Evolutionary conservation across 2,888 invertebrate species (phyloP), one percentile per base, ranked within the genome.

Genomic region (Zhuqinia jingwanae): DNA sequence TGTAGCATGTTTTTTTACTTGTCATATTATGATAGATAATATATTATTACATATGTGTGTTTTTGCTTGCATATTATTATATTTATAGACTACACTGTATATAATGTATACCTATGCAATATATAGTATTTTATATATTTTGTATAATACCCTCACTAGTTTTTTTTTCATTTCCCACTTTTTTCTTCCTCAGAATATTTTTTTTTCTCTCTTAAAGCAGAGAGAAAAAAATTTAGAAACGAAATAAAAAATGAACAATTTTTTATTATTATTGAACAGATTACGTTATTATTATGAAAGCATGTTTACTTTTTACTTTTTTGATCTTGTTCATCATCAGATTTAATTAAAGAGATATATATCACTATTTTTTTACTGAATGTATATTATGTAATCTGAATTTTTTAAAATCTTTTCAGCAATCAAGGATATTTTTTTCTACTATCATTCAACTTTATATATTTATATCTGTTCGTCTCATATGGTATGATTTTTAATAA

Each of bases 1-100:
- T 75, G 75, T 75, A 75, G 75, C 75, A 75, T 75, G n/a, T 42
- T 75, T 68, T 70, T 75, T 75, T 75, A 75, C 75, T 75, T 75
- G 75, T 75, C 75, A 56, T 70, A n/a, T 45, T 75, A n/a, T n/a
- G n/a, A n/a, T 73, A 53, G 50, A 75, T 36, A 75, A 56, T 56
- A 75, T 30, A 36, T 50, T 36, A n/a, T n/a, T n/a, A n/a, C n/a
- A n/a, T n/a, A 73, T 50, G 50, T 36, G 36, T 36, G 36, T 36
- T 36, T 8, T 36, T 36, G 36, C 36, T 36, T 8, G 36, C 36
- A 36, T 36, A 36, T 36, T 36, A 36, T 36, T 36, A 6, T 36
- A 6, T 36, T 36, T 6, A 36, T 73, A 75, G 75, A 75, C 75
- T 75, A 75, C 75, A 75, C 73, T 75, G 68, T 68, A 45, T 68